phyloP scores from a whole-genome alignment of 92 coral and sea anemone genomes.

The Epizoanthus ramosus region DNA sequence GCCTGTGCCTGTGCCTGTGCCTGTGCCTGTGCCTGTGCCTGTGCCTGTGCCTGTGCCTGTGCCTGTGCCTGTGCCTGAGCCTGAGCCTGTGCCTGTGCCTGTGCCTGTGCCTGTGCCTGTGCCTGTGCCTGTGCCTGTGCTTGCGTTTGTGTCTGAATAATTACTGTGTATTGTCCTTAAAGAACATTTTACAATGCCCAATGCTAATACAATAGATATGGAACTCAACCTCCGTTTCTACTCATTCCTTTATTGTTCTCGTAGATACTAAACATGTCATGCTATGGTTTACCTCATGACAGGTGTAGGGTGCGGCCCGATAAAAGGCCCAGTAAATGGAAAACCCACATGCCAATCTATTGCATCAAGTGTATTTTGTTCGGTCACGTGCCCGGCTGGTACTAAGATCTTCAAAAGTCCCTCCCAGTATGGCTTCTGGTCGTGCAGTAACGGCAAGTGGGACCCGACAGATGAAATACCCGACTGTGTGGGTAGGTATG shows the following conservation, averaged over 20 bases:
- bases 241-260: too few relatives aligned
- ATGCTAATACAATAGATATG: too few relatives aligned
- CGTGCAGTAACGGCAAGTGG: constrained; percentile 60
- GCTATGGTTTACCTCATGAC: background rate
- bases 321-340: constrained; percentile 60
- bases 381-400: constrained; percentile 57
- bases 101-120: too few relatives aligned
- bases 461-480: constrained; percentile 65
- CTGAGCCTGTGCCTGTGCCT: too few relatives aligned
- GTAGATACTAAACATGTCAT: too few relatives aligned
- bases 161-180: background rate
- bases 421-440: constrained; percentile 53
- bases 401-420: constrained; percentile 53
- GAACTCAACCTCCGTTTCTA: too few relatives aligned
- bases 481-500: constrained; percentile 90
- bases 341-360: constrained; percentile 25
- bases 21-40: too few relatives aligned
- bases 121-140: background rate
- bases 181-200: too few relatives aligned
- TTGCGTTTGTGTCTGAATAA: background rate
- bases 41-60: too few relatives aligned
- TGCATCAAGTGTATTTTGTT: constrained; percentile 38
- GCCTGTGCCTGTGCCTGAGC: too few relatives aligned
- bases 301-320: constrained; percentile 56
- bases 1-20: too few relatives aligned